A percentile compares a stretch with the other conserved stretches of the same genome.
Evolutionary conservation across 2,797 vertebrate species (phyloP).

Genomic region (Galago senegalensis): DNA sequence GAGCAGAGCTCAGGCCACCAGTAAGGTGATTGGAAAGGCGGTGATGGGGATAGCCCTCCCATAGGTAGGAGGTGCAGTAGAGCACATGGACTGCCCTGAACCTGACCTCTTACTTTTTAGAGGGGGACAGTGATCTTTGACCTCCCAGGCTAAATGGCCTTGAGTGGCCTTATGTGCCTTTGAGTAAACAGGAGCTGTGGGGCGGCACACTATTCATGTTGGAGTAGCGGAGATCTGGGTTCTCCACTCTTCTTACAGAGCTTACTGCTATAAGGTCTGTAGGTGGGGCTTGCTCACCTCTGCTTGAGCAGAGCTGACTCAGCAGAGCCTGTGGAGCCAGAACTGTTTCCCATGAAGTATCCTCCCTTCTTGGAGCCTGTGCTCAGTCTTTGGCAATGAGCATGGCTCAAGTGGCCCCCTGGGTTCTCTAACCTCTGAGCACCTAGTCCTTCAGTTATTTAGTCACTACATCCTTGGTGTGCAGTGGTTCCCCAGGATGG

Average conservation of each 20-base stretch:
- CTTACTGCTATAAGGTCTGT: accelerated
- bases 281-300: neutral
- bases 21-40: neutral
- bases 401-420: neutral
- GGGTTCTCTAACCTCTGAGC: neutral
- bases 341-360: neutral
- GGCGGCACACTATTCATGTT: neutral
- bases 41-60: neutral
- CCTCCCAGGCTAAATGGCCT: neutral
- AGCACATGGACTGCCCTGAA: neutral
- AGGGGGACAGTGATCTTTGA: constrained; percentile 39
- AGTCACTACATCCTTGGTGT: neutral
- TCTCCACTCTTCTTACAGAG: neutral
- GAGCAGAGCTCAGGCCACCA: neutral
- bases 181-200: constrained; percentile 59
- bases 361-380: neutral
- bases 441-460: neutral
- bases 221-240: neutral
- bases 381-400: neutral
- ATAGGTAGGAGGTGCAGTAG: neutral
- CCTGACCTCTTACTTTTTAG: constrained; percentile 30
- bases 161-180: neutral
- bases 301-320: neutral
- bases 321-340: neutral
- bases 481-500: neutral